phyloP scores from a whole-genome alignment of 1,140 invertebrate species.

The Drosophila murphyi region DNA sequence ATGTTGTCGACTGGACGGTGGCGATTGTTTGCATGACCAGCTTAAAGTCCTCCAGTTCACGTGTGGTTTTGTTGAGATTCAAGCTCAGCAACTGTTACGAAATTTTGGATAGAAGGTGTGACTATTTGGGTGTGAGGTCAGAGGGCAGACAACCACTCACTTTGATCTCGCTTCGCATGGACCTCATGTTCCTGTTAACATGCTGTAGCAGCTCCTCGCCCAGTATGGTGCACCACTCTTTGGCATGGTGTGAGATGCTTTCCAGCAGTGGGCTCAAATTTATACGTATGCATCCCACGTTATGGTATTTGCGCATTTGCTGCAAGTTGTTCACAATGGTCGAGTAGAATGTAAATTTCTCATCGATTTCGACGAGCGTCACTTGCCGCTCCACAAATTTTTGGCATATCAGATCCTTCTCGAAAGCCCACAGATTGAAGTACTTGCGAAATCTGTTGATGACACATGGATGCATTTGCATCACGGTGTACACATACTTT shows the following conservation, averaged over 20 bases:
- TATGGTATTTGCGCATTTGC: slow-evolving; percentile 86
- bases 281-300: slow-evolving; percentile 88
- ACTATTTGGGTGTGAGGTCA: slow-evolving; percentile 5
- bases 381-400: slow-evolving; percentile 90
- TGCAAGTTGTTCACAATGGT: slow-evolving; percentile 90
- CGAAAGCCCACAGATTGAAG: slow-evolving; percentile 91
- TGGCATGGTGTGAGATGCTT: slow-evolving; percentile 88
- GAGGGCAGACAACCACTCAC: slow-evolving; percentile 48
- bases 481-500: background rate
- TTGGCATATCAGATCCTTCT: slow-evolving; percentile 90
- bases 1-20: slow-evolving; percentile 89
- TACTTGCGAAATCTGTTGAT: slow-evolving; percentile 74
- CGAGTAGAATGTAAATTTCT: slow-evolving; percentile 93
- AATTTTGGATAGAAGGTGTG: slow-evolving; percentile 7
- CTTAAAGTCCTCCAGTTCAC: slow-evolving; percentile 92
- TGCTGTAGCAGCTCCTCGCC: slow-evolving; percentile 87
- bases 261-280: slow-evolving; percentile 88
- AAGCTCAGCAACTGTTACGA: slow-evolving; percentile 85
- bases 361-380: slow-evolving; percentile 91
- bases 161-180: slow-evolving; percentile 86
- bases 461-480: background rate
- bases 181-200: slow-evolving; percentile 87
- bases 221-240: slow-evolving; percentile 89
- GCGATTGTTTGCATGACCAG: slow-evolving; percentile 92
- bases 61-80: slow-evolving; percentile 89